Percentiles rank a stretch among this genome's conserved stretches.
Evolutionary conservation across 2,113 vertebrate genomes (phyloP).

Genomic region (Telmatochromis sp.): DNA sequence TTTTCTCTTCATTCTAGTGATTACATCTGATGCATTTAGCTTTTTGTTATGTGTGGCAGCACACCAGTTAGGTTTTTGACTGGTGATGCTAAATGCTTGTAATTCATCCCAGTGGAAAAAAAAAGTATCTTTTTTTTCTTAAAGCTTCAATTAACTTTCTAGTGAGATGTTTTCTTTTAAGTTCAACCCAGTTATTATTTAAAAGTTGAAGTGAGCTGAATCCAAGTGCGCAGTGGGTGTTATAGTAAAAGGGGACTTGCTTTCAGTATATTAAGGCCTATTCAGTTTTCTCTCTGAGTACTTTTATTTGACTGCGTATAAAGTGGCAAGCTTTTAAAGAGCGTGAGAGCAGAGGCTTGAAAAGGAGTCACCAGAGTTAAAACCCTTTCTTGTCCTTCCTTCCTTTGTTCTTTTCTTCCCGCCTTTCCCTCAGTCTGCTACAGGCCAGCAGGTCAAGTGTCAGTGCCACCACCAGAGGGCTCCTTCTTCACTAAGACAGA

Average conservation of each 20-base stretch:
- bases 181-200: not conserved
- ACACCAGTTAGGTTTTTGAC: not conserved
- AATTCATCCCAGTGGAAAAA: not conserved
- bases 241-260: not conserved
- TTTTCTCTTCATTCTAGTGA: not conserved
- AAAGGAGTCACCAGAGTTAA: not conserved
- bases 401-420: not conserved
- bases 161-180: not conserved
- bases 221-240: not conserved
- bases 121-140: not conserved
- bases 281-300: not conserved
- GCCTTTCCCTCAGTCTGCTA: not conserved
- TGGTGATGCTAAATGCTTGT: not conserved
- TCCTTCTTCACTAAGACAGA: slow-evolving; percentile 25
- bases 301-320: not conserved
- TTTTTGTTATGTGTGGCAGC: not conserved
- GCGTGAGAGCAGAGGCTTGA: not conserved
- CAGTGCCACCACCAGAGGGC: slow-evolving; percentile 64
- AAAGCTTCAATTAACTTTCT: not conserved
- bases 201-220: not conserved
- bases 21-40: not conserved
- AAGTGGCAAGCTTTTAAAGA: not conserved
- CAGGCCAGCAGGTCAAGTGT: slow-evolving; percentile 35
- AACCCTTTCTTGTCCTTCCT: not conserved
- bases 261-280: not conserved